Evolutionary conservation across 2,888 invertebrate genomes (phyloP).

Genomic region (Sesamia inferens): DNA sequence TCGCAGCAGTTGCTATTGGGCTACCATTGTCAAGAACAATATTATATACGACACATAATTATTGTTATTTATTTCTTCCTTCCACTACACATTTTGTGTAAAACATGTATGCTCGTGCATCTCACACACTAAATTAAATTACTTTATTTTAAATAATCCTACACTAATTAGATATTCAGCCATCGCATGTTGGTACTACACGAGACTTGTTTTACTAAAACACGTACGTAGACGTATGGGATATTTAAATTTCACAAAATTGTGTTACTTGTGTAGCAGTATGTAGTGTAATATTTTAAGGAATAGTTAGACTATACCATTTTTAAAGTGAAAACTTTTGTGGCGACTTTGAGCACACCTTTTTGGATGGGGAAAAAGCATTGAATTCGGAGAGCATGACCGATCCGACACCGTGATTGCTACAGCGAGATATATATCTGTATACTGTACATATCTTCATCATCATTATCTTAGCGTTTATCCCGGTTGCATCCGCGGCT

Average conservation of each 20-base stretch:
- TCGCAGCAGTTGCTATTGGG: background rate
- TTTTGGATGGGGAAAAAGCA: too few species aligned
- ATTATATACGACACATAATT: background rate
- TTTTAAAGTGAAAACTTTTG: too few species aligned
- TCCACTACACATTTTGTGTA: background rate
- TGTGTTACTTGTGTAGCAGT: constrained; percentile 7
- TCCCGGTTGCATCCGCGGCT: too few species aligned
- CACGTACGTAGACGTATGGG: constrained; percentile 43
- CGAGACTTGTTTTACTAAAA: constrained; percentile 49
- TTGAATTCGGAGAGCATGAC: too few species aligned
- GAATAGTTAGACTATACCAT: background rate
- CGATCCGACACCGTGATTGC: too few species aligned
- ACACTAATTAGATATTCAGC: constrained; percentile 62
- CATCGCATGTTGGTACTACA: constrained; percentile 55
- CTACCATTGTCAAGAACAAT: background rate
- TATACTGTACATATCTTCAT: too few species aligned
- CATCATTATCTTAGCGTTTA: too few species aligned
- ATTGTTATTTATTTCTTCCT: background rate
- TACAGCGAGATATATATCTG: too few species aligned
- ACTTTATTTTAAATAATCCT: constrained; percentile 58
- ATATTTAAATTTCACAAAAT: constrained; percentile 43
- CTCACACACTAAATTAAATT: constrained; percentile 47
- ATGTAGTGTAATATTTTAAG: constrained; percentile 10
- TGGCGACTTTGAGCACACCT: too few species aligned
- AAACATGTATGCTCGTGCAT: constrained; percentile 8